Evolutionary conservation across 2,113 vertebrate species (phyloP).

Genomic region (Plotosus lineatus): DNA sequence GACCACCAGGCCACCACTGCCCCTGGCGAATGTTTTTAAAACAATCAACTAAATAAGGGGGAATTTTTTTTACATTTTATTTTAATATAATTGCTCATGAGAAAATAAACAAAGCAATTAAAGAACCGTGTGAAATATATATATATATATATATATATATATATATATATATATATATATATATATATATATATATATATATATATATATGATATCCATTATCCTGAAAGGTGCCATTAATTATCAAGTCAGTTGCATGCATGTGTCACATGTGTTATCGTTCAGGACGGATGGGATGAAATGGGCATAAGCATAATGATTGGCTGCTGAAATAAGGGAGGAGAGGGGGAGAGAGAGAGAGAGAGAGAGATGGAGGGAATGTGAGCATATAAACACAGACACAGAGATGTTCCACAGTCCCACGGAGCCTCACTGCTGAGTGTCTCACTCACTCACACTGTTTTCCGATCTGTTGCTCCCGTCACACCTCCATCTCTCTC

Average conservation of each 20-base stretch:
- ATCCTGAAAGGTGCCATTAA: background rate
- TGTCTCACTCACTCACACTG: constrained; percentile 6
- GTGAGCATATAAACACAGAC: constrained; percentile 24
- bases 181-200: background rate
- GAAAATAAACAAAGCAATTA: background rate
- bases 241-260: background rate
- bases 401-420: constrained; percentile 39
- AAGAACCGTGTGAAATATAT: background rate
- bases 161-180: background rate
- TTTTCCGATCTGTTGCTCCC: constrained; percentile 12
- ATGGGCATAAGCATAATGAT: constrained; percentile 1
- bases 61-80: background rate
- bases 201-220: background rate
- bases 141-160: background rate
- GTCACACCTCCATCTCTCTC: background rate
- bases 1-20: too few species aligned
- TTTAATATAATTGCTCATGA: background rate
- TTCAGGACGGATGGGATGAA: constrained; percentile 11
- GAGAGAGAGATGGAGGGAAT: constrained; percentile 9
- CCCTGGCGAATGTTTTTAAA: too few species aligned
- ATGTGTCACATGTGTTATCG: constrained; percentile 1
- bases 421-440: constrained; percentile 28
- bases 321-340: constrained; percentile 19
- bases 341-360: background rate
- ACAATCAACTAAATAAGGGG: background rate